These are phyloP conservation scores for Stictonetta naevosa DNA, from an alignment of 2,113 vertebrate genomes.

Conservation along the genomic window DNA sequence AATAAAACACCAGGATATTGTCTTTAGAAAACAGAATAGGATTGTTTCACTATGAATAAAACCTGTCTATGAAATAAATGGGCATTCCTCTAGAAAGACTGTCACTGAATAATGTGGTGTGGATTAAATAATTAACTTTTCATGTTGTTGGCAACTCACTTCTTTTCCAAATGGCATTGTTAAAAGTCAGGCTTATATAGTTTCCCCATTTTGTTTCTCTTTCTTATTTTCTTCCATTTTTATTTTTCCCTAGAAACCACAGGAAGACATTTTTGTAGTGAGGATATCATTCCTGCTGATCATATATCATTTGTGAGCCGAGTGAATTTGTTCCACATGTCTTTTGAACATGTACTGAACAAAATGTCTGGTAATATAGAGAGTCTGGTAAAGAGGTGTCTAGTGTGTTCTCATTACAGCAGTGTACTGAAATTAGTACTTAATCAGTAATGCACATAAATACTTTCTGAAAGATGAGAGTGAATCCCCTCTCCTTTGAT, in stretches of 20 bases:
- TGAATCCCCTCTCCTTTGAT: not conserved
- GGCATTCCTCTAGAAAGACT: not conserved
- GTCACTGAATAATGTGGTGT: not conserved
- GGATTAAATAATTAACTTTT: not conserved
- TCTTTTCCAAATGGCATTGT: not conserved
- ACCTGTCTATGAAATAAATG: not conserved
- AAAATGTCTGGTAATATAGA: not conserved
- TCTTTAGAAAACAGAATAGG: not conserved
- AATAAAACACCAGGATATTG: not conserved
- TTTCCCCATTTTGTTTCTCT: not conserved
- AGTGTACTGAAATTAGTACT: not conserved
- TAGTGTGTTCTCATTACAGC: not conserved
- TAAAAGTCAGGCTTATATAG: not conserved
- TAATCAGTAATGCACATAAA: not conserved
- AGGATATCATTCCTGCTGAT: constrained; percentile 48
- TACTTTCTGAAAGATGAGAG: not conserved
- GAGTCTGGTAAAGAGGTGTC: not conserved
- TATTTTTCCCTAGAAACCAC: constrained; percentile 45
- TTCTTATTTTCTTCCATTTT: constrained; percentile 28
- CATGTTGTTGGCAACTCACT: not conserved
- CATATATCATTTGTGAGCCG: constrained; percentile 41
- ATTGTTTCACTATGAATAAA: not conserved
- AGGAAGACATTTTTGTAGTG: constrained; percentile 59
- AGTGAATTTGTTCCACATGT: constrained; percentile 66
- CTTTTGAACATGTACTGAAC: not conserved